Percentiles rank a stretch among this genome's conserved stretches.
phyloP scores from a whole-genome alignment of 53 echinoderm and acorn worm genomes.

The Holothuria leucospilota region DNA sequence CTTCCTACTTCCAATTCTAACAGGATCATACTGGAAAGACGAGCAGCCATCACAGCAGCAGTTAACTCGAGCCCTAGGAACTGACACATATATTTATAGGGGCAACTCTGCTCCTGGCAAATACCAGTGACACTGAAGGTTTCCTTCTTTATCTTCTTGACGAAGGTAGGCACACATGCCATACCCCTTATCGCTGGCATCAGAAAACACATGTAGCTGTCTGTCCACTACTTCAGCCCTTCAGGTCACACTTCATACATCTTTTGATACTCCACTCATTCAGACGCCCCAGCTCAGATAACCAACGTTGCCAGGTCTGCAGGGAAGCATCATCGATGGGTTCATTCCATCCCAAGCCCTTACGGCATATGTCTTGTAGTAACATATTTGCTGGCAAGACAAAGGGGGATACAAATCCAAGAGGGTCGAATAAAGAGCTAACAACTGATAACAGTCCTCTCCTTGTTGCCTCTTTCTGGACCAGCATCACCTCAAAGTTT shows the following conservation, averaged over 20 bases:
- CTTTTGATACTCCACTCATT: slow-evolving; percentile 46
- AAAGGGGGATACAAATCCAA: slow-evolving; percentile 34
- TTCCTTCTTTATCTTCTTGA: too few relatives aligned
- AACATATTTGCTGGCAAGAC: slow-evolving; percentile 29
- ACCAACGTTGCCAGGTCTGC: too few relatives aligned
- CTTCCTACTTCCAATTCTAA: slow-evolving; percentile 1
- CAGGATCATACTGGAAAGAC: slow-evolving; percentile 1
- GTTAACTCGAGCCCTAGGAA: slow-evolving; percentile 58
- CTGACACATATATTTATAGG: slow-evolving; percentile 54
- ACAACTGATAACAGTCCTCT: slow-evolving; percentile 45
- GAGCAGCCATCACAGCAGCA: slow-evolving; percentile 55
- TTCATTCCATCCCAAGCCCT: slow-evolving; percentile 30
- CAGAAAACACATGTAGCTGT: slow-evolving; percentile 56
- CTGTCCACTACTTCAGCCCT: slow-evolving; percentile 21
- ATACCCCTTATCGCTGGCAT: slow-evolving; percentile 63
- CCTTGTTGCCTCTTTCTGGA: slow-evolving; percentile 13
- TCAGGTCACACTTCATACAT: slow-evolving; percentile 48
- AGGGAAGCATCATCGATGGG: background rate
- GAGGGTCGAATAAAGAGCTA: slow-evolving; percentile 48
- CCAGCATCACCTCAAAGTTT: slow-evolving; percentile 4
- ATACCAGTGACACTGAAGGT: slow-evolving; percentile 52
- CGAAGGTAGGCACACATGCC: slow-evolving; percentile 56
- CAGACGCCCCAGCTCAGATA: too few relatives aligned
- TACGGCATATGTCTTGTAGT: slow-evolving; percentile 28
- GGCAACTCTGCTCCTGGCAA: slow-evolving; percentile 50